Conservation (phyloP, 2,113 vertebrate species). For the Leptobrachium leishanense region DNA sequence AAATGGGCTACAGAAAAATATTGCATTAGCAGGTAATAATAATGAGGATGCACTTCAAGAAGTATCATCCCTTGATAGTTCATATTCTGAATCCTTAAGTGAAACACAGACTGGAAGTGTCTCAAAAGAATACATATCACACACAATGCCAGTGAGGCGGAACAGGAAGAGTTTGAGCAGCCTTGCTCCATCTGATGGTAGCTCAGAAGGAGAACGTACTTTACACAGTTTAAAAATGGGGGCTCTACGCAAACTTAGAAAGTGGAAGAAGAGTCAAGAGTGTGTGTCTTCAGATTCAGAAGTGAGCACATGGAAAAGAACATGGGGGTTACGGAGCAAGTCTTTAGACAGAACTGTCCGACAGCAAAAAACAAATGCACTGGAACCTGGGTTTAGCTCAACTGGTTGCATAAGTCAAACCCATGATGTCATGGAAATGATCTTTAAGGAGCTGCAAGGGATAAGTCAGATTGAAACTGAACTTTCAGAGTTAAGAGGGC, state of each 20-base stretch:
- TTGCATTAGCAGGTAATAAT: slow-evolving; percentile 72
- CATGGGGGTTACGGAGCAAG: slow-evolving; percentile 92
- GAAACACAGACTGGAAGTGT: slow-evolving; percentile 76
- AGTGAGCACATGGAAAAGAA: slow-evolving; percentile 89
- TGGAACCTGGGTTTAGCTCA: slow-evolving; percentile 92
- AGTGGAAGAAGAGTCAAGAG: slow-evolving; percentile 98
- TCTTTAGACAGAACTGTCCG: slow-evolving; percentile 89
- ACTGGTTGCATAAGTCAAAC: slow-evolving; percentile 96
- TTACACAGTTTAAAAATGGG: slow-evolving; percentile 88
- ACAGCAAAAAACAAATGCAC: slow-evolving; percentile 79
- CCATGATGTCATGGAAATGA: slow-evolving; percentile 99
- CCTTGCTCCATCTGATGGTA: slow-evolving; percentile 92
- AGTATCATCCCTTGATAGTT: slow-evolving; percentile 83
- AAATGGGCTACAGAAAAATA: slow-evolving; percentile 85
- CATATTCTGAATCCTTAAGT: slow-evolving; percentile 82
- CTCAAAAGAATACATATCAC: slow-evolving; percentile 73
- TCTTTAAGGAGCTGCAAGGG: slow-evolving; percentile 97
- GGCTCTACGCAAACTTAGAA: slow-evolving; percentile 87
- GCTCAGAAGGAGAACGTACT: slow-evolving; percentile 92
- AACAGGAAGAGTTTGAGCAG: slow-evolving; percentile 94
- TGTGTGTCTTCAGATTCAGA: slow-evolving; percentile 94
- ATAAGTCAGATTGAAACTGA: slow-evolving; percentile 98
- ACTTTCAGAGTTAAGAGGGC: slow-evolving; percentile 90
- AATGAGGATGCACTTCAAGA: slow-evolving; percentile 81
- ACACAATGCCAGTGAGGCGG: slow-evolving; percentile 92